These are phyloP conservation scores for Fistularia commersonii DNA, from an alignment of 2,797 vertebrate genomes.

Conservation along the genomic window DNA sequence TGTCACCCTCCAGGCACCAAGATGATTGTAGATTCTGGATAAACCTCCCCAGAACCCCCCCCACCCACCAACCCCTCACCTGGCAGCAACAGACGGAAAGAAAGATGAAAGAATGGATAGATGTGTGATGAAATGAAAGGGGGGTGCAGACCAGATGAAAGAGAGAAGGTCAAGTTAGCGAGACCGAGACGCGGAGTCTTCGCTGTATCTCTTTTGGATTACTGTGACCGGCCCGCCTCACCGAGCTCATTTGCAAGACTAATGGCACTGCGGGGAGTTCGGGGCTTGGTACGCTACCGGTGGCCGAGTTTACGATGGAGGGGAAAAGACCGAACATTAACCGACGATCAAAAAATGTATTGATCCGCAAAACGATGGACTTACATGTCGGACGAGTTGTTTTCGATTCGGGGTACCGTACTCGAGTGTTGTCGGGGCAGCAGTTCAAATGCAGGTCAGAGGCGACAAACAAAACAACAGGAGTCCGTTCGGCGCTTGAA, in stretches of 20 bases:
- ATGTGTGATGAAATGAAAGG: conserved; percentile 31
- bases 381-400: too few relatives aligned
- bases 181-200: conserved; percentile 28
- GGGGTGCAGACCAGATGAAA: conserved; percentile 33
- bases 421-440: too few relatives aligned
- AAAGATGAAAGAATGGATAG: conserved; percentile 44
- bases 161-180: conserved; percentile 33
- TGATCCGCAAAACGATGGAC: too few relatives aligned
- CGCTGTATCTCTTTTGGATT: conserved; percentile 20
- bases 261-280: conserved; percentile 22
- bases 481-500: too few relatives aligned
- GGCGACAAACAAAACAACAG: too few relatives aligned
- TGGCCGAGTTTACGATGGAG: conserved; percentile 14
- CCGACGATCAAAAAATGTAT: too few relatives aligned
- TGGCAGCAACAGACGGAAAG: conserved; percentile 36
- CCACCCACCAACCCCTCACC: conserved; percentile 5
- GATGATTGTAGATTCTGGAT: conserved; percentile 39
- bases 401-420: too few relatives aligned
- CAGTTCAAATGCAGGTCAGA: too few relatives aligned
- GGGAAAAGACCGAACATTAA: not conserved
- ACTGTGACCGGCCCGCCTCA: conserved; percentile 34
- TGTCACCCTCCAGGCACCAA: conserved; percentile 4
- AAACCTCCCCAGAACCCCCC: conserved; percentile 18
- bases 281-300: conserved; percentile 27
- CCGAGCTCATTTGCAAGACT: conserved; percentile 23